phyloP scores from a whole-genome alignment of 2,888 invertebrate genomes.

The Hedychridium roseum region DNA sequence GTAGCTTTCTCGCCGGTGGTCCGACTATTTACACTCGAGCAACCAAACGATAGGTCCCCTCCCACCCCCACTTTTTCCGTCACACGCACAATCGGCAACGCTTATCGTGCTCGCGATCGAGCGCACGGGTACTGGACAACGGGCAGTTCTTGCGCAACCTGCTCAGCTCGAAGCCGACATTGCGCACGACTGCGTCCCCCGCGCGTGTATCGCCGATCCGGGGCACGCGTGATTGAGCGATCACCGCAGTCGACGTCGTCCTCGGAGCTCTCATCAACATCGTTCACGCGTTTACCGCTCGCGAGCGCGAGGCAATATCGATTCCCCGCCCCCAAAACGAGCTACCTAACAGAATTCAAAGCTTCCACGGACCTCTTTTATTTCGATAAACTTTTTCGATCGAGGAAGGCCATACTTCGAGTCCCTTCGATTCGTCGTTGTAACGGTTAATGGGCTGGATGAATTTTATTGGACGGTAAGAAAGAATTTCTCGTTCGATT shows the following conservation, averaged over 20 bases:
- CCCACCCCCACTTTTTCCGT: neutral
- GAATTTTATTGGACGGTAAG: too few species aligned
- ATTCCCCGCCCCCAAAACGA: too few species aligned
- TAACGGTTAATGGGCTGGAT: too few species aligned
- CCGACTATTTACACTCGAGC: neutral
- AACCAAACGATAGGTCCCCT: too few species aligned
- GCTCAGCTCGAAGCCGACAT: conserved; percentile 35
- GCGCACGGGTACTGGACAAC: conserved; percentile 30
- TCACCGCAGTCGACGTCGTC: conserved; percentile 15
- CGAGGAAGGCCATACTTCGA: too few species aligned
- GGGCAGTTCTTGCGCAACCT: conserved; percentile 44
- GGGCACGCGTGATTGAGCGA: conserved; percentile 45
- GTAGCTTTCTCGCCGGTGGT: too few species aligned
- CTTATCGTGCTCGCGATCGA: conserved; percentile 22
- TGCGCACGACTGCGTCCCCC: conserved; percentile 40
- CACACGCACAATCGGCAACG: neutral
- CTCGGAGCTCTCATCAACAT: neutral
- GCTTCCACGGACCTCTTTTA: too few species aligned
- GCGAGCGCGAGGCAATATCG: too few species aligned
- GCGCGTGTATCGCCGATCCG: conserved; percentile 42
- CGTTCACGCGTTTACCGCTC: neutral
- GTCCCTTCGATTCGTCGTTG: too few species aligned
- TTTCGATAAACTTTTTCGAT: too few species aligned
- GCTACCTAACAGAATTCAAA: too few species aligned
- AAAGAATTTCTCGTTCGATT: too few species aligned